Evolutionary conservation across 2,888 invertebrate species (phyloP), one percentile per base, ranked within the genome.

Genomic region (Eristalis tenax): DNA sequence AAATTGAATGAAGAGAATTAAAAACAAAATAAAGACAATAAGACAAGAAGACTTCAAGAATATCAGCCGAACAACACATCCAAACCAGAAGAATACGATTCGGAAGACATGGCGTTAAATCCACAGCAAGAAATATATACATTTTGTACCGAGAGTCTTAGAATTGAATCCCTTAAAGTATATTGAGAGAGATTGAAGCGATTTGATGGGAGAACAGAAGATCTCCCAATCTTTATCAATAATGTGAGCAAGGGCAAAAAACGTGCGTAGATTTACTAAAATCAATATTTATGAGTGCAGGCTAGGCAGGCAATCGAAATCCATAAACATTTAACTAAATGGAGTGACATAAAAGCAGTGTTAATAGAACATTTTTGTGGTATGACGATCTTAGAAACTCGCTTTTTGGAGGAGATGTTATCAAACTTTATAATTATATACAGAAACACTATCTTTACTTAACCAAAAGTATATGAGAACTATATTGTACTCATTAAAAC

Each of bases 381-480:
- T 38, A 65, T 40, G 65, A 65, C 11, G 40, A 65, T 4, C 40
- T 65, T 11, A 38, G 65, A 38, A 40, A 40, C 22, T 1, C 65
- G 8, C 70, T 61, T 23, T 59, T 59, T 59, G 40, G 71, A 26
- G 61, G 61, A 18, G 43, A 63, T n/a, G 40, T 61, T 8, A 1
- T 43, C 2, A 28, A 28, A 38, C 63, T 26, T 43, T 61, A 63
- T 43, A 61, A 61, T 56, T 69, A 63, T 35, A 68, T 68, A 5
- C 77, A 69, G 64, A 38, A 65, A 65, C 38, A 18, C 23, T 71
- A 8, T 66, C 65, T 4, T 13, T 57, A 26, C 26, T 70, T 4
- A 78, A 70, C 15, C 77, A 78, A 64, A 78, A 78, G 5, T 32
- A 70, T n/a, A 69, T 78, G 63, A 50, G 64, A 28, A 78, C 63